phyloP scores from a whole-genome alignment of 2,888 invertebrate genomes.

The Pogonocherus hispidulus region DNA sequence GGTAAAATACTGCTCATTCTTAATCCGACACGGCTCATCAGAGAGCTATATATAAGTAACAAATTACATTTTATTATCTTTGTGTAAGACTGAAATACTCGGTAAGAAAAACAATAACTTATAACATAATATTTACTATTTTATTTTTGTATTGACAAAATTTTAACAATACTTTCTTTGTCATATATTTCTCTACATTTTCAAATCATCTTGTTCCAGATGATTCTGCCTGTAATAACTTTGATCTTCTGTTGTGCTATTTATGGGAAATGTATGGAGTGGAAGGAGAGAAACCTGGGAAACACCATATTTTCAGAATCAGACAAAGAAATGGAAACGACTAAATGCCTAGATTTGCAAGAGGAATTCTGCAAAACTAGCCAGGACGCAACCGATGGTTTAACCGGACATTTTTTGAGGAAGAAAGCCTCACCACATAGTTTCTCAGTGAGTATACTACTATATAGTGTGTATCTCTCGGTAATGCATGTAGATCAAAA shows the following conservation, averaged over 20 bases:
- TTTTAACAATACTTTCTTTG: too few relatives aligned
- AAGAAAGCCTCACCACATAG: slow-evolving; percentile 11
- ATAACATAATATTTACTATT: too few relatives aligned
- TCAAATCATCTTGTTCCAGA: slow-evolving; percentile 1
- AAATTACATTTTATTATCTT: not conserved
- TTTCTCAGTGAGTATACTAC: not conserved
- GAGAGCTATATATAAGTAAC: slow-evolving; percentile 4
- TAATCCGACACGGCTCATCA: slow-evolving; percentile 19
- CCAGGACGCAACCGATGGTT: not conserved
- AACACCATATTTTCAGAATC: not conserved
- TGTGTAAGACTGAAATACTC: slow-evolving; percentile 2
- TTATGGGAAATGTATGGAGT: not conserved
- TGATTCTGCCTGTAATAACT: not conserved
- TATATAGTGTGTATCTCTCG: too few relatives aligned
- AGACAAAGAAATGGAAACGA: not conserved
- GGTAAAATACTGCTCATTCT: slow-evolving; percentile 21
- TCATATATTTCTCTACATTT: not conserved
- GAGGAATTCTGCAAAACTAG: not conserved
- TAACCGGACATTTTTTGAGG: slow-evolving; percentile 1
- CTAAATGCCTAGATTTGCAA: not conserved
- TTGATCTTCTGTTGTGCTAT: slow-evolving; percentile 2
- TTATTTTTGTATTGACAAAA: not conserved
- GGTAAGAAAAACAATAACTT: too few relatives aligned
- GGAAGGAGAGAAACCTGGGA: slow-evolving; percentile 3
- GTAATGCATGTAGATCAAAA: too few relatives aligned